These are phyloP conservation scores for Pagetopsis macropterus DNA, from an alignment of 2,797 vertebrate genomes.

Conservation along the genomic window DNA sequence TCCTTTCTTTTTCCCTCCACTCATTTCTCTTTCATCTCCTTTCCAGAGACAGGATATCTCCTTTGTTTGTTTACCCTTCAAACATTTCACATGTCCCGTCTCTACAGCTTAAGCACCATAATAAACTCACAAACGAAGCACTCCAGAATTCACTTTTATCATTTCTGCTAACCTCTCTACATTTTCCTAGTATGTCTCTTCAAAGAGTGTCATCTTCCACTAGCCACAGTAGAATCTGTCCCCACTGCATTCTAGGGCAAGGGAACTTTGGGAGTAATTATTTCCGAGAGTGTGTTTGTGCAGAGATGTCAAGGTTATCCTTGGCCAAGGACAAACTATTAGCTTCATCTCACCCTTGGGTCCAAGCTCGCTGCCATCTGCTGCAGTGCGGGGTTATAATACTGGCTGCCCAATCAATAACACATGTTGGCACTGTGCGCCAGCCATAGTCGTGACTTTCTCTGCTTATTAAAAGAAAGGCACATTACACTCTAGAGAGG, in stretches of 20 bases:
- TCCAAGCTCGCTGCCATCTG: constrained; percentile 73
- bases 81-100: constrained; percentile 18
- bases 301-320: constrained; percentile 59
- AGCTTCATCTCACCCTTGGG: constrained; percentile 65
- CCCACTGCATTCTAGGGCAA: constrained; percentile 46
- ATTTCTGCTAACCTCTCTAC: background rate
- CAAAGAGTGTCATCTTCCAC: constrained; percentile 17
- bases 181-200: background rate
- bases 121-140: constrained; percentile 3
- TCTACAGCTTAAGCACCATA: background rate
- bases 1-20: constrained; percentile 19
- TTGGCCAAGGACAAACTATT: constrained; percentile 73
- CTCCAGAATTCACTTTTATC: constrained; percentile 2
- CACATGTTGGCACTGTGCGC: constrained; percentile 48
- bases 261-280: constrained; percentile 50
- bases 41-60: background rate
- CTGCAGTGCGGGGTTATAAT: constrained; percentile 62
- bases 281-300: constrained; percentile 16
- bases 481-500: constrained; percentile 30
- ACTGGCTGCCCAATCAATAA: constrained; percentile 67
- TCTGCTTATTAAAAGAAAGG: constrained; percentile 49
- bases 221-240: constrained; percentile 35
- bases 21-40: constrained; percentile 7
- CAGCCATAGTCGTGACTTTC: constrained; percentile 35
- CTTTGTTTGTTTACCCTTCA: constrained; percentile 45